Evolutionary conservation across 2,797 vertebrate species (phyloP), one percentile per base, ranked within the genome.

Genomic region (Ceryle rudis): DNA sequence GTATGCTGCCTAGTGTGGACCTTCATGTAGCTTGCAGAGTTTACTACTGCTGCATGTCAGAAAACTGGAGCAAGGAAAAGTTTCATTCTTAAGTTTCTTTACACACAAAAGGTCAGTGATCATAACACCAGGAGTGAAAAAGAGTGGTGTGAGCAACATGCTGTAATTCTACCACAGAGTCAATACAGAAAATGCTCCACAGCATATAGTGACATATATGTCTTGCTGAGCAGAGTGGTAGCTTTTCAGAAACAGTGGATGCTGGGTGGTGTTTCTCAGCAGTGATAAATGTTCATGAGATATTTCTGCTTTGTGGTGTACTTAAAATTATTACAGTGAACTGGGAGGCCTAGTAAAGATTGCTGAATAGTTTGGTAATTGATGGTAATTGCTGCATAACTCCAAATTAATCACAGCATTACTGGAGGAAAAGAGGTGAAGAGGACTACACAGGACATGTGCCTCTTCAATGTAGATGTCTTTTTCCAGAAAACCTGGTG

Each of bases 141-240:
- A 42, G 57, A 84, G 46, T 74, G 61, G 17, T 54, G 11, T 33
- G 44, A 81, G 69, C 33, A 67, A 11, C 37, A 89, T 13, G 29
- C 42, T 54, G 86, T 42, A 42, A 28, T 89, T 84, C 4, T 4
- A 11, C 19, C 19, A 9, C 55, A 58, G 26, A 39, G 49, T 57
- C 44, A 69, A 3, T 64, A 16, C 14, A 49, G 31, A 74, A 15
- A 61, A 44, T 29, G 11, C 18, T 62, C 4, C 26, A 20, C 33
- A 55, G 23, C 21, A 0, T 66, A 10, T 5, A 11, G 49, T 37
- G 55, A 28, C 10, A 1, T 11, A 2, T 6, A 2, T 2, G 16
- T n/a, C 25, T 19, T 82, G 8, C 2, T 71, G 64, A 64, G 67
- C 64, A 61, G 23, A 79, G 47, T 26, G 26, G 42, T 47, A 11